phyloP scores from a whole-genome alignment of 2,888 invertebrate genomes.

The Magallana nippona region DNA sequence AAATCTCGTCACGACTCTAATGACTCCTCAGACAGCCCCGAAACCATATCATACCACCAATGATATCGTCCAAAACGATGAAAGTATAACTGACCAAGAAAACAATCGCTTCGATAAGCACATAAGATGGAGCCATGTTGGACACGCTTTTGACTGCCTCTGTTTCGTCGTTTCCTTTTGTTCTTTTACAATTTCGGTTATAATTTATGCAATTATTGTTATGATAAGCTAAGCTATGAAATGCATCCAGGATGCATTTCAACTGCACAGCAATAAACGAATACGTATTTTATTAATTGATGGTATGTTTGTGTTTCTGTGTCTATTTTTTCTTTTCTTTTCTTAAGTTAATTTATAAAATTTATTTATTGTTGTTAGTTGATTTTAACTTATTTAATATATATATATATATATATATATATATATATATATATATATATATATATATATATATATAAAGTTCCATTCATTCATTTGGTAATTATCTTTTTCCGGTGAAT shows the following conservation, averaged over 20 bases:
- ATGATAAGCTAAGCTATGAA: not conserved
- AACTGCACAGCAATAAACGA: too few relatives aligned
- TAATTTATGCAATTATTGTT: conserved; percentile 9
- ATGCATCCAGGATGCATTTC: not conserved
- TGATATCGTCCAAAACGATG: not conserved
- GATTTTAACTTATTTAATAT: too few relatives aligned
- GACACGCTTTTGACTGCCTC: not conserved
- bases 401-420: too few relatives aligned
- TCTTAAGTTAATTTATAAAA: too few relatives aligned
- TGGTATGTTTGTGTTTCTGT: too few relatives aligned
- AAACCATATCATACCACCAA: not conserved
- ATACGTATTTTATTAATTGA: too few relatives aligned
- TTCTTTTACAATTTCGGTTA: not conserved
- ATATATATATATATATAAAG: too few relatives aligned
- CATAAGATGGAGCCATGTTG: not conserved
- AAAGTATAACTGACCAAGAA: not conserved
- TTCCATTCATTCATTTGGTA: too few relatives aligned
- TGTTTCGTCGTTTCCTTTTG: conserved; percentile 10
- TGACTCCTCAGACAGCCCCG: not conserved
- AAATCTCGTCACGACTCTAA: not conserved
- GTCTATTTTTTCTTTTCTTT: too few relatives aligned
- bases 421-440: too few relatives aligned
- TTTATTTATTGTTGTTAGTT: too few relatives aligned
- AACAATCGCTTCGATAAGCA: not conserved
- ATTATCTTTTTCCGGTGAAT: too few relatives aligned